Evolutionary conservation across 2,888 invertebrate species (phyloP).

Genomic region (Leucophenga montana): DNA sequence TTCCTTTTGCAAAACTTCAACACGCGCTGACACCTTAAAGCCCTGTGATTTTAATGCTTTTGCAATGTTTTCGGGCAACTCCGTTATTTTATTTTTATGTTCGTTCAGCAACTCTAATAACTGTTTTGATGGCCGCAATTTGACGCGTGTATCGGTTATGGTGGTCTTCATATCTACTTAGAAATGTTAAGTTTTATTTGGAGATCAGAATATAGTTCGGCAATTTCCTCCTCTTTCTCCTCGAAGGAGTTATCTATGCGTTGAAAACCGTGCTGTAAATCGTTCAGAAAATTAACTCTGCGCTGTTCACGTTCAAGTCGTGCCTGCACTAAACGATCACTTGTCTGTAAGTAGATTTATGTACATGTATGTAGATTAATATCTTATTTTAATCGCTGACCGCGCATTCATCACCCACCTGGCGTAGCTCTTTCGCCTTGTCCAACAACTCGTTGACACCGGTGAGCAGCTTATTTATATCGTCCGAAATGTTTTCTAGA

Average conservation of each 20-base stretch:
- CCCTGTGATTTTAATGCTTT: constrained; percentile 49
- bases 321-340: constrained; percentile 45
- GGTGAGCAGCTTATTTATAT: constrained; percentile 50
- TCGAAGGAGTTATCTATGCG: constrained; percentile 85
- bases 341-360: constrained; percentile 44
- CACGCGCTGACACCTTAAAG: constrained; percentile 40
- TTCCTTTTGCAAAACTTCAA: constrained; percentile 39
- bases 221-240: constrained; percentile 84
- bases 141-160: constrained; percentile 78
- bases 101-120: constrained; percentile 76
- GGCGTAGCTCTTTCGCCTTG: constrained; percentile 47
- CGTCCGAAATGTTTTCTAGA: constrained; percentile 47
- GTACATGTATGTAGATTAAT: neutral
- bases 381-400: constrained; percentile 16
- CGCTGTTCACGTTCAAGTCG: constrained; percentile 76
- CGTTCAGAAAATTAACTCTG: constrained; percentile 85
- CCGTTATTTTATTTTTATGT: constrained; percentile 72
- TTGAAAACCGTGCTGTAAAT: constrained; percentile 83
- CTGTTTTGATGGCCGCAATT: constrained; percentile 78
- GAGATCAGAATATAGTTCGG: constrained; percentile 82
- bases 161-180: constrained; percentile 74
- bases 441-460: constrained; percentile 49
- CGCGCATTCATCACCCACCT: constrained; percentile 41
- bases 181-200: constrained; percentile 81
- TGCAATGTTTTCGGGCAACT: constrained; percentile 75